Evolutionary conservation across 2,797 vertebrate genomes (phyloP).

Genomic region (Austrolebias charrua): DNA sequence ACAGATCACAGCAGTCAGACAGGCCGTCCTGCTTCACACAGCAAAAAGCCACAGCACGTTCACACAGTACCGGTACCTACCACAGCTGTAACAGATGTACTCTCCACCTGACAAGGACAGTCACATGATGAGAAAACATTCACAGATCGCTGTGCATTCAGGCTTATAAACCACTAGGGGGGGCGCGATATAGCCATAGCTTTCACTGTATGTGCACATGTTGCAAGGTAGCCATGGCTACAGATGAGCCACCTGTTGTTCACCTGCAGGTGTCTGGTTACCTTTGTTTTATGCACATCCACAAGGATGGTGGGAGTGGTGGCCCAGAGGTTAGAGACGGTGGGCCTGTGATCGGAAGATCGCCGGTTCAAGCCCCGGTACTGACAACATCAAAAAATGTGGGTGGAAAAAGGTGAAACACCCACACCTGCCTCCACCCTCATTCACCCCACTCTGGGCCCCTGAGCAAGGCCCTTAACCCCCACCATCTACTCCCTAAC

Average conservation of each 20-base stretch:
- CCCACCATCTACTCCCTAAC: too few species aligned
- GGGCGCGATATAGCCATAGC: conserved; percentile 18
- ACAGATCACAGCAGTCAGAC: conserved; percentile 22
- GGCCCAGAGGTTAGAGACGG: too few species aligned
- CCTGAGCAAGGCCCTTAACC: too few species aligned
- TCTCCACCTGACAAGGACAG: conserved; percentile 75
- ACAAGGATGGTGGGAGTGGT: conserved; percentile 7
- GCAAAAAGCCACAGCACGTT: conserved; percentile 56
- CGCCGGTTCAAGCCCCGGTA: too few species aligned
- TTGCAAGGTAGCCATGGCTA: conserved; percentile 59
- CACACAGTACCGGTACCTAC: conserved; percentile 76
- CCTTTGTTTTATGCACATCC: conserved; percentile 20
- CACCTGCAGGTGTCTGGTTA: conserved; percentile 53
- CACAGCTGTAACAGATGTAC: conserved; percentile 78
- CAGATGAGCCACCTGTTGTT: conserved; percentile 58
- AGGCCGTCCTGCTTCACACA: conserved; percentile 14
- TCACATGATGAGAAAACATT: conserved; percentile 37
- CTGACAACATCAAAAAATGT: too few species aligned
- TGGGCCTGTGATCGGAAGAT: too few species aligned
- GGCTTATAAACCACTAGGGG: conserved; percentile 24
- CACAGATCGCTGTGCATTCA: conserved; percentile 8
- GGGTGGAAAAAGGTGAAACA: too few species aligned
- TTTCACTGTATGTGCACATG: conserved; percentile 4
- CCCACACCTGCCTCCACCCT: too few species aligned
- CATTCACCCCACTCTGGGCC: too few species aligned